Evolutionary conservation across 2,797 vertebrate species (phyloP).

Genomic region (Cuniculus paca): DNA sequence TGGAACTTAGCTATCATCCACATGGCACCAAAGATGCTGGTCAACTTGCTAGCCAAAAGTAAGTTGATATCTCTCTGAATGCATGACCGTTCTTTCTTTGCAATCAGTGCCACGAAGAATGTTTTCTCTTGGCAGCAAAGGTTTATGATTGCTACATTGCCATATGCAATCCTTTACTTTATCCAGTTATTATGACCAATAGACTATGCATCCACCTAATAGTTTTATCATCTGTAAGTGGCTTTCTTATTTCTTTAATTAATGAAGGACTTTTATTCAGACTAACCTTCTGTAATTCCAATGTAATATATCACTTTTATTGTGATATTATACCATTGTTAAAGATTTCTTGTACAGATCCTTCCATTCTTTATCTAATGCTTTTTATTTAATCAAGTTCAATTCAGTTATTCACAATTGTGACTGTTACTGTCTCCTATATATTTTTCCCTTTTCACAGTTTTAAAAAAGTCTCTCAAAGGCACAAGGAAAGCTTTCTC

Average conservation of each 20-base stretch:
- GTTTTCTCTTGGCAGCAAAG: constrained; percentile 39
- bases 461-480: no score
- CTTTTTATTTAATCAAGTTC: constrained; percentile 43
- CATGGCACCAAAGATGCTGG: constrained; percentile 29
- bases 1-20: constrained; percentile 2
- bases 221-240: neutral
- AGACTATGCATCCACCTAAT: neutral
- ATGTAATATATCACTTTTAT: constrained; percentile 56
- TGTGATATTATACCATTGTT: constrained; percentile 65
- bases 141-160: constrained; percentile 1
- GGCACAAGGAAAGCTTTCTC: constrained; percentile 50
- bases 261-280: neutral
- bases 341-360: constrained; percentile 58
- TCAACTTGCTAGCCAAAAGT: neutral
- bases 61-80: constrained; percentile 24
- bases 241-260: neutral
- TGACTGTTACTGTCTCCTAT: neutral
- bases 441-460: no score
- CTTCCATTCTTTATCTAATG: constrained; percentile 36
- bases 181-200: constrained; percentile 28
- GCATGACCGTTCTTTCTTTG: neutral
- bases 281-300: constrained; percentile 41
- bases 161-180: constrained; percentile 41
- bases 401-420: constrained; percentile 13
- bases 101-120: neutral